Base-by-base conservation (phyloP, 2,113 vertebrate species). In the Pelusios castaneus region DNA sequence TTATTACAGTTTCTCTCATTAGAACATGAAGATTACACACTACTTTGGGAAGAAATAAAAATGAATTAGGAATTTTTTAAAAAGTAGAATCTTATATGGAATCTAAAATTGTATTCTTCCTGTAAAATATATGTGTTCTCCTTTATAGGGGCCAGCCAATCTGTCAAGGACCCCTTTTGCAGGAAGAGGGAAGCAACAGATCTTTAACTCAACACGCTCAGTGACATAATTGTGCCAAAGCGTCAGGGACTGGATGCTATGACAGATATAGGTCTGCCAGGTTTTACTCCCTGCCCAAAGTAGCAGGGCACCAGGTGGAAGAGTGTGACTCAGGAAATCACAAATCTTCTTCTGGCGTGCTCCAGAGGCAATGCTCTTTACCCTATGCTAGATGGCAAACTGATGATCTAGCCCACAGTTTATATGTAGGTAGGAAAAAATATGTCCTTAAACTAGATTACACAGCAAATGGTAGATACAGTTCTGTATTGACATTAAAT, bases 151-250 rank as follows among this genome's bases (percentile, higher is more conserved):
- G 41, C 41, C 38, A 43, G 12, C 6, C 41, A 38, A 8, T 21
- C 16, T n/a, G 17, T n/a, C 34, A 6, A 67, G 17, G 7, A 63
- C 16, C 19, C 0, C 0, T 67, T 88, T 89, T 45, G 31, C 54
- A 86, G 54, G 7, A 78, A 55, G 54, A 67, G 0, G 5, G 34
- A 8, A 41, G 89, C 10, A 17, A 58, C 27, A 38, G 49, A 24
- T 19, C 54, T 75, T 51, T 19, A 1, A 80, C 25, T 58, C 58
- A 41, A 1, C 0, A 0, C 54, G 41, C 10, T 27, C 54, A 51
- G 14, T 63, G 67, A 27, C 85, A 31, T 67, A 38, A n/a, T 52
- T 87, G 31, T 3, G 10, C 19, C 43, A 54, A n/a, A 14, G n/a
- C 45, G 63, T 5, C 84, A 22, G 2, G 24, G 58, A 84, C 88